A percentile compares a stretch with the other conserved stretches of the same genome.
Evolutionary conservation across 2,113 vertebrate species (phyloP).

Genomic region (Panthera tigris): DNA sequence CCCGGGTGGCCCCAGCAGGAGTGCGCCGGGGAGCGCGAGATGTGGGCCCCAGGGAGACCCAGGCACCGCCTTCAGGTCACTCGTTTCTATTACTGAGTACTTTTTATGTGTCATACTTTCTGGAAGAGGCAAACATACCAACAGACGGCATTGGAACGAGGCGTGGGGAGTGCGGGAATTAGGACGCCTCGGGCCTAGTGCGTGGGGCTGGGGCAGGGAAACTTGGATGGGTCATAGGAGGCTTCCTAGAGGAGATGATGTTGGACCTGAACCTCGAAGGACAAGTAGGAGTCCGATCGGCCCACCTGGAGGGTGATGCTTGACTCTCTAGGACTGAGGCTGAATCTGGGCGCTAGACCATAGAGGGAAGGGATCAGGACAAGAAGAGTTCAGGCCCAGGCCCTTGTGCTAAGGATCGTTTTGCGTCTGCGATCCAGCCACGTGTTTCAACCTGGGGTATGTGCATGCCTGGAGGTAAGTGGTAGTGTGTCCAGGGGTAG

Average conservation of each 20-base stretch:
- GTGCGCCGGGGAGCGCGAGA: accelerated
- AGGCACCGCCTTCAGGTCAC: not conserved
- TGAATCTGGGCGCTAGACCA: not conserved
- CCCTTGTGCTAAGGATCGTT: not conserved
- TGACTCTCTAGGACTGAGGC: not conserved
- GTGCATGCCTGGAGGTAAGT: too few species aligned
- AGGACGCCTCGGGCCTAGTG: not conserved
- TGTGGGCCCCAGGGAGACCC: not conserved
- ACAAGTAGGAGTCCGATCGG: not conserved
- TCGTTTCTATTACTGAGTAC: accelerated
- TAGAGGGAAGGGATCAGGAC: not conserved
- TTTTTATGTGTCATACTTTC: accelerated
- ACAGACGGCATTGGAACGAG: accelerated
- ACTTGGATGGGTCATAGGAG: not conserved
- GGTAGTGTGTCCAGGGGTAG: not conserved
- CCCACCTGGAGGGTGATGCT: not conserved
- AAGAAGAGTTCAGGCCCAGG: not conserved
- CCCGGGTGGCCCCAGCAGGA: accelerated
- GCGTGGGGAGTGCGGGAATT: not conserved
- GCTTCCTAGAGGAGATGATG: not conserved
- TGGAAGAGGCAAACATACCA: not conserved
- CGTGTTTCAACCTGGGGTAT: not conserved
- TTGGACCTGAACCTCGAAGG: not conserved
- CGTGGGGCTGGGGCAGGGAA: accelerated
- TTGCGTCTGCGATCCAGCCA: not conserved